Base-by-base conservation (phyloP, 2,888 invertebrate genomes). In the Trichogramma dendrolimi region DNA sequence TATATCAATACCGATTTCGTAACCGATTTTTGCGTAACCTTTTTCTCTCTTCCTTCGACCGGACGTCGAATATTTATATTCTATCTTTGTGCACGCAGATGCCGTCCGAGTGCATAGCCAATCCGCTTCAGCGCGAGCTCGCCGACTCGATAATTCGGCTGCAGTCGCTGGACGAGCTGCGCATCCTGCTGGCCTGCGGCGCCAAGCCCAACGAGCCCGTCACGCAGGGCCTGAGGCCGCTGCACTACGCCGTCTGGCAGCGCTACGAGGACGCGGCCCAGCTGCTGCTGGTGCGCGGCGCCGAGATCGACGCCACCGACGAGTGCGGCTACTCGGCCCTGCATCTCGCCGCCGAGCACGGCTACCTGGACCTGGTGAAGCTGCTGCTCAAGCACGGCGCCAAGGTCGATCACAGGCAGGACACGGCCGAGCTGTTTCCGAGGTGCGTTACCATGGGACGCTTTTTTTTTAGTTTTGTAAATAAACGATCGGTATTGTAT, bases 211-310 rank as follows among this genome's bases (percentile, higher is more conserved):
- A 89, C 74, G 90, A 89, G 69, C 86, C 90, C 39, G 92, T 94
- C 42, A 90, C 90, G 1, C 91, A 92, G 77, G 95, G 95, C 2
- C 83, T 96, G 53, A 85, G 90, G 62, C 94, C 95, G 0, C 81
- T 96, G 44, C 96, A 96, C 81, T 96, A 96, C 80, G 95, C 95
- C 0, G 91, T 94, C 67, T 94, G 93, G 88, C 91, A 92, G 75
- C 68, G 70, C 41, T 86, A 89, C 76, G 82, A 86, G 67, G 92
- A 92, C 70, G 93, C 93, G 0, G 90, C 91, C 0, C 85, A 89
- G 58, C 81, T 94, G 58, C 81, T 95, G 55, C 81, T 95, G 49
- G 91, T 92, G 0, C 82, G 92, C 44, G 93, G 92, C 6, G 88
- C 91, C 70, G 88, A 92, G 74, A 87, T 92, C 44, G 88, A 92